Percentiles rank a stretch among this genome's conserved stretches.
Evolutionary conservation across 2,797 vertebrate species (phyloP).

Genomic region (Synaphobranchus kaupii): DNA sequence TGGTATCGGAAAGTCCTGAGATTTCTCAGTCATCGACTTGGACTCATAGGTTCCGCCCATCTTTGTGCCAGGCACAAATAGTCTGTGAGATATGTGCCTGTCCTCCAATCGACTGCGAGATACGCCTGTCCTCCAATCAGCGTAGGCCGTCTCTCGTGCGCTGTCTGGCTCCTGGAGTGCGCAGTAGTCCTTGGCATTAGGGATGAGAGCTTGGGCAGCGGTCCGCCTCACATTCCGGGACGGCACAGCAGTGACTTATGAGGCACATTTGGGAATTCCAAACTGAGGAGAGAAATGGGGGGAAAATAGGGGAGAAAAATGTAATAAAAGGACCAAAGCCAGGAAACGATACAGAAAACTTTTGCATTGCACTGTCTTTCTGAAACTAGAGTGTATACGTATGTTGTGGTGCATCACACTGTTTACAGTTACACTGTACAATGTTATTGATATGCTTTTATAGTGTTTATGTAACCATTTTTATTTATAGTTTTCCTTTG

Average conservation of each 20-base stretch:
- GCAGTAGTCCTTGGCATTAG: neutral
- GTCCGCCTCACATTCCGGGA: neutral
- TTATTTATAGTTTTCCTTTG: too few species aligned
- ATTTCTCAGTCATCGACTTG: neutral
- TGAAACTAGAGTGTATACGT: too few species aligned
- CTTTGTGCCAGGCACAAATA: neutral
- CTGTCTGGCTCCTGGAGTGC: neutral
- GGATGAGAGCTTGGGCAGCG: neutral
- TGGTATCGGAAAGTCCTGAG: neutral
- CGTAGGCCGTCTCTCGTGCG: neutral
- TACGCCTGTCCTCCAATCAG: neutral
- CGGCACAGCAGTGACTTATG: neutral
- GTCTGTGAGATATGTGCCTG: neutral
- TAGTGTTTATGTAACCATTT: too few species aligned
- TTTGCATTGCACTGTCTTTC: neutral
- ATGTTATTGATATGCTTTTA: neutral
- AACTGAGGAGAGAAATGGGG: neutral
- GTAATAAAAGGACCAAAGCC: neutral
- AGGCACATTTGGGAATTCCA: neutral
- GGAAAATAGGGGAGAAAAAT: neutral
- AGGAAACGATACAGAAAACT: neutral
- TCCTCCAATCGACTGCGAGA: neutral
- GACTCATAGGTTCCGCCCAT: neutral
- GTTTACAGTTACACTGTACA: neutral
- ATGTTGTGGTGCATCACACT: neutral